phyloP scores from a whole-genome alignment of 2,888 invertebrate genomes.

The Monoplex corrugatus region DNA sequence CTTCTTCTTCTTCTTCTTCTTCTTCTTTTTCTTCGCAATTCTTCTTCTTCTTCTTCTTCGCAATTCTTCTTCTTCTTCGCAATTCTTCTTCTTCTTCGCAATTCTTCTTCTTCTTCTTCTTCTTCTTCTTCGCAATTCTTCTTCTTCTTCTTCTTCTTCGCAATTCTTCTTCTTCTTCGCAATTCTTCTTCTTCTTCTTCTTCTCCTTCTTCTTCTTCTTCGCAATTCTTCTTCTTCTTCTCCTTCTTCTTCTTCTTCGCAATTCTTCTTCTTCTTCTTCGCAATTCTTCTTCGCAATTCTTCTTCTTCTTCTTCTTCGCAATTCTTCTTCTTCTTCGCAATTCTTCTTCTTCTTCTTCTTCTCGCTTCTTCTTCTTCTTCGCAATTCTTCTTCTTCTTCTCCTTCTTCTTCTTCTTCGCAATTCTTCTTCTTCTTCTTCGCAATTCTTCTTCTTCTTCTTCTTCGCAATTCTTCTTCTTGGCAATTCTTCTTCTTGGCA shows the following conservation, averaged over 20 bases:
- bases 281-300: slow-evolving; percentile 32
- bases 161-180: background rate
- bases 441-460: no score
- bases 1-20: no score
- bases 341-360: slow-evolving; percentile 8
- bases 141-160: background rate
- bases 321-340: no score
- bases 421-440: background rate
- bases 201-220: no score
- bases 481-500: no score
- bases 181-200: no score
- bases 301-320: slow-evolving; percentile 29
- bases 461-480: background rate
- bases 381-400: background rate
- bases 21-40: no score
- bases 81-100: no score
- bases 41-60: background rate
- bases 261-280: slow-evolving; percentile 41
- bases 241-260: slow-evolving; percentile 39
- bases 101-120: background rate
- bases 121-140: background rate
- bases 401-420: background rate
- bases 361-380: background rate
- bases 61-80: background rate
- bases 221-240: no score